A percentile compares a stretch with the other conserved stretches of the same genome.
Evolutionary conservation across 2,113 vertebrate species (phyloP).

Genomic region (Lutjanus erythropterus): DNA sequence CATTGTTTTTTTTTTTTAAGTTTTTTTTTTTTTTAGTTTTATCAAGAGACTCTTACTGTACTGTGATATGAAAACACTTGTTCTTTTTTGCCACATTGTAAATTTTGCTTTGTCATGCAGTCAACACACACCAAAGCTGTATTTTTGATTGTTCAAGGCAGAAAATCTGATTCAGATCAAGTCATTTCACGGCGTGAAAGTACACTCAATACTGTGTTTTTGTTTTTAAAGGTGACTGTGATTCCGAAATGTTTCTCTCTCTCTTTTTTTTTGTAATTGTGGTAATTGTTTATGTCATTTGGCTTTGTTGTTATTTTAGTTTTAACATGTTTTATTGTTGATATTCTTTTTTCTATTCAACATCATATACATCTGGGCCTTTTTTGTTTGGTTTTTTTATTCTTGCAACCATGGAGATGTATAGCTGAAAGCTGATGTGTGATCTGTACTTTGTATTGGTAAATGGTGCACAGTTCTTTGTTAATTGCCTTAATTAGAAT

Average conservation of each 20-base stretch:
- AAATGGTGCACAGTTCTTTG: slow-evolving; percentile 53
- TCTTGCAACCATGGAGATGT: slow-evolving; percentile 44
- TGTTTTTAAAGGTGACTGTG: slow-evolving; percentile 58
- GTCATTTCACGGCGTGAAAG: slow-evolving; percentile 51
- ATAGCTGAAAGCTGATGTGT: slow-evolving; percentile 51
- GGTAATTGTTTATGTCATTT: slow-evolving; percentile 64
- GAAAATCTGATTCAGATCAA: slow-evolving; percentile 56
- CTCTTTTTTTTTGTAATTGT: slow-evolving; percentile 65
- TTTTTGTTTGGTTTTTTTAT: slow-evolving; percentile 53
- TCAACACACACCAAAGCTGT: slow-evolving; percentile 72
- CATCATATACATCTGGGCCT: slow-evolving; percentile 38
- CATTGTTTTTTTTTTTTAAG: neutral
- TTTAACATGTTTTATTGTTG: slow-evolving; percentile 59
- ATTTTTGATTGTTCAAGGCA: slow-evolving; percentile 62
- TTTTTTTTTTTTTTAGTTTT: slow-evolving; percentile 37
- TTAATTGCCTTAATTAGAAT: slow-evolving; percentile 79
- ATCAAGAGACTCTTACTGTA: slow-evolving; percentile 48
- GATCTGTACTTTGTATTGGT: slow-evolving; percentile 39
- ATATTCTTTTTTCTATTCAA: slow-evolving; percentile 46
- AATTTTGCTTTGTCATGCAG: slow-evolving; percentile 26
- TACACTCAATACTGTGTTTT: slow-evolving; percentile 50
- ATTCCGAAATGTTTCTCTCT: slow-evolving; percentile 57
- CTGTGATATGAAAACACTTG: slow-evolving; percentile 25
- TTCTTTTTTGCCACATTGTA: slow-evolving; percentile 15
- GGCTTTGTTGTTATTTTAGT: slow-evolving; percentile 52